phyloP scores from a whole-genome alignment of 2,113 vertebrate genomes.

The Chaenogobius annularis region DNA sequence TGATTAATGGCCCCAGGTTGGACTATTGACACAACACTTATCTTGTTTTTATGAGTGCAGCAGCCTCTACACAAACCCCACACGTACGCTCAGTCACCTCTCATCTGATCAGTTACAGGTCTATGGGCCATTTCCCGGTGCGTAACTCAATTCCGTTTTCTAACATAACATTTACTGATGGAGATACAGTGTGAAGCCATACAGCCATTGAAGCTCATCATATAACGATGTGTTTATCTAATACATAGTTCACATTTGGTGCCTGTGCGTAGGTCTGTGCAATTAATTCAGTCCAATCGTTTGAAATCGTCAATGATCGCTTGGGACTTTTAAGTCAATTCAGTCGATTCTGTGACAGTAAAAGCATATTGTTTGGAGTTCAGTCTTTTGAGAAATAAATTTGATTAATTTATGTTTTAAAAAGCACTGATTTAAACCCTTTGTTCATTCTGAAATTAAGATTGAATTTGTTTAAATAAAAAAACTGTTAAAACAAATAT shows the following conservation, averaged over 20 bases:
- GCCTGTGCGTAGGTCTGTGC: too few species aligned
- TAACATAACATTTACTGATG: slow-evolving; percentile 4
- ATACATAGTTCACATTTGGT: too few species aligned
- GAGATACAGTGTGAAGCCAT: slow-evolving; percentile 5
- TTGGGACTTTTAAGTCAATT: background rate
- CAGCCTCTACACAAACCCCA: slow-evolving; percentile 56
- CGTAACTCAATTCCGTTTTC: slow-evolving; percentile 17
- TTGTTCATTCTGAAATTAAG: too few species aligned
- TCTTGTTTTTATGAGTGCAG: slow-evolving; percentile 70
- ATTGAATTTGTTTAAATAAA: too few species aligned
- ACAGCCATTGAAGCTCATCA: background rate
- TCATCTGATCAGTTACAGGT: slow-evolving; percentile 26
- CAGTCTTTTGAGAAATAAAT: too few species aligned
- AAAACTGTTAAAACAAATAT: too few species aligned
- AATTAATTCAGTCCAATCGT: background rate
- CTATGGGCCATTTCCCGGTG: background rate
- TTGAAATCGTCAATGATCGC: background rate
- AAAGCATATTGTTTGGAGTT: background rate
- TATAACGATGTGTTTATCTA: background rate
- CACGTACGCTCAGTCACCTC: slow-evolving; percentile 8
- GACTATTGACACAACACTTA: slow-evolving; percentile 78
- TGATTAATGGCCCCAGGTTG: slow-evolving; percentile 69
- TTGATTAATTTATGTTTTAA: background rate
- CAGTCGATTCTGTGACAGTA: background rate
- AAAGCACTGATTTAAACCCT: background rate